Percentiles rank a stretch among this genome's conserved stretches.
Conservation (phyloP, 1,140 invertebrate species). For the Chrysomallon squamiferum region DNA sequence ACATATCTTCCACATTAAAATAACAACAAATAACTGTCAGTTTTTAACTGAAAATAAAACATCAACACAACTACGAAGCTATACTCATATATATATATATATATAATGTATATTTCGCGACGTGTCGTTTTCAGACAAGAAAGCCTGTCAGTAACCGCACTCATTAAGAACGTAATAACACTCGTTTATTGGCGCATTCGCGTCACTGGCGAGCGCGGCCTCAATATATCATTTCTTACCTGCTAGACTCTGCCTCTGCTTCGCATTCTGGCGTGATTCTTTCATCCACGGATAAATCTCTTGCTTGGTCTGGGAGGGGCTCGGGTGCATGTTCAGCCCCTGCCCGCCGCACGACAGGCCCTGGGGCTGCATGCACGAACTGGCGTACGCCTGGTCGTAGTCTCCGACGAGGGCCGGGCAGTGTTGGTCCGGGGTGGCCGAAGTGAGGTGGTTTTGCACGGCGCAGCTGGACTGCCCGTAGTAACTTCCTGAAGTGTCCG, state of each 20-base stretch:
- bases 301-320: slow-evolving; percentile 10
- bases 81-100: too few species aligned
- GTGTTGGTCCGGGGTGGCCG: background rate
- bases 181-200: too few species aligned
- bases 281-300: slow-evolving; percentile 57
- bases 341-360: background rate
- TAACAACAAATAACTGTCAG: too few species aligned
- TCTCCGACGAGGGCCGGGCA: background rate
- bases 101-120: too few species aligned
- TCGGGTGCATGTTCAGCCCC: slow-evolving; percentile 3
- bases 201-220: background rate
- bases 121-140: too few species aligned
- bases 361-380: slow-evolving; percentile 15
- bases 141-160: too few species aligned
- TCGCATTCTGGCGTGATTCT: slow-evolving; percentile 49
- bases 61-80: too few species aligned
- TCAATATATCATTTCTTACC: slow-evolving; percentile 23
- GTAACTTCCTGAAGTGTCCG: slow-evolving; percentile 14
- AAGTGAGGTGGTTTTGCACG: background rate
- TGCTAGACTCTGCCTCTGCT: slow-evolving; percentile 31
- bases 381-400: background rate
- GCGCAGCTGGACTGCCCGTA: slow-evolving; percentile 17
- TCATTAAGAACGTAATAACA: too few species aligned
- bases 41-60: too few species aligned
- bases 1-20: too few species aligned